These are phyloP conservation scores for Dolomedes plantarius DNA, from an alignment of 2,888 invertebrate genomes.

Conservation along the genomic window DNA sequence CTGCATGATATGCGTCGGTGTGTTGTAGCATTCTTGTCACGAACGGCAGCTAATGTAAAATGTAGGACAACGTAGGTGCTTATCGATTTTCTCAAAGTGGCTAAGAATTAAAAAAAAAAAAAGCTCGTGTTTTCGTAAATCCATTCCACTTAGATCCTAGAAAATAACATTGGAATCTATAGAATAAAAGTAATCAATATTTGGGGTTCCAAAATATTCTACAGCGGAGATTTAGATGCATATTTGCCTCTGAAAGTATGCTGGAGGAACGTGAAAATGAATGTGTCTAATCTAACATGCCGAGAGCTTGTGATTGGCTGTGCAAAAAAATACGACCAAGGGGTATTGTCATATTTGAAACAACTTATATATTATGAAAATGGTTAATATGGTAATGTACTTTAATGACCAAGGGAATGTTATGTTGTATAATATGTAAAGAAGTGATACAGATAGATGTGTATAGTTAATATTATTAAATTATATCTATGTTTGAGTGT, in stretches of 20 bases:
- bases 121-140: background rate
- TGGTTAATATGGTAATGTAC: no score
- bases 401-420: no score
- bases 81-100: conserved; percentile 63
- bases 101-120: conserved; percentile 16
- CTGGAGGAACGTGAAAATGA: background rate
- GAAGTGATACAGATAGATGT: no score
- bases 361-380: no score
- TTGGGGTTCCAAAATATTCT: conserved; percentile 25
- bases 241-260: conserved; percentile 2
- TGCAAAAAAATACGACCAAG: background rate
- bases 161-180: conserved; percentile 10
- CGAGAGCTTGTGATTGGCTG: background rate
- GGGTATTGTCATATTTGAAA: background rate
- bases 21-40: conserved; percentile 50
- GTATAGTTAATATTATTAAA: no score
- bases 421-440: no score
- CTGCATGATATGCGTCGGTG: conserved; percentile 50
- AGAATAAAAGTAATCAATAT: conserved; percentile 59
- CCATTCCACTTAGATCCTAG: background rate
- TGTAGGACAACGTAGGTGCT: conserved; percentile 60
- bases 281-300: background rate
- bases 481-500: no score
- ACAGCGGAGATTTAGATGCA: conserved; percentile 1
- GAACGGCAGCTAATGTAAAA: conserved; percentile 66